These are phyloP conservation scores for Lasioglossum villosulum DNA, from an alignment of 2,888 invertebrate genomes.

Conservation along the genomic window DNA sequence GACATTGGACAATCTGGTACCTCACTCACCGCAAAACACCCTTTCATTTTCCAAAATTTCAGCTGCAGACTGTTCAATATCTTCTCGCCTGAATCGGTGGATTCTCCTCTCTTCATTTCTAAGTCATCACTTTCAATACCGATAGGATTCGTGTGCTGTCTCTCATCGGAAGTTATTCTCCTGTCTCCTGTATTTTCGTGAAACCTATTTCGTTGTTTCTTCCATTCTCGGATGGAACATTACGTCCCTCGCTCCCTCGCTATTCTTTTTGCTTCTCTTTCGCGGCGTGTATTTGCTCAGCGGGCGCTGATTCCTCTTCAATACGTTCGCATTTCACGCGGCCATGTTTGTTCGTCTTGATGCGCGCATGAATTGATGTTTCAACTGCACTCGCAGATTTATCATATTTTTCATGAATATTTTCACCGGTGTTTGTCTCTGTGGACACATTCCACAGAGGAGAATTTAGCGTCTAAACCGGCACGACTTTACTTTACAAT, in stretches of 20 bases:
- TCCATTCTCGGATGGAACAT: neutral
- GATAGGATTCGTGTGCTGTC: neutral
- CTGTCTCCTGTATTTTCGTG: conserved; percentile 9
- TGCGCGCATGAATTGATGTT: conserved; percentile 10
- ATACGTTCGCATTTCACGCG: conserved; percentile 20
- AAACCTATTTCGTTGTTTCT: neutral
- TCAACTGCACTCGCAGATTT: conserved; percentile 27
- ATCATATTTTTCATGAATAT: conserved; percentile 10
- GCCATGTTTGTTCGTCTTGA: conserved; percentile 8
- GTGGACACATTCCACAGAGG: neutral
- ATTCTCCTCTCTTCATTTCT: neutral
- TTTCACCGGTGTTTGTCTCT: neutral
- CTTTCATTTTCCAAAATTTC: neutral
- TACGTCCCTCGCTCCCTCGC: neutral
- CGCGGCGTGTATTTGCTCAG: neutral
- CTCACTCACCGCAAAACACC: neutral
- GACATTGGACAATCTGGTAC: too few species aligned
- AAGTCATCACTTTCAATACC: too few species aligned
- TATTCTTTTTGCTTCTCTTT: neutral
- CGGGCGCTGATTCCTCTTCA: conserved; percentile 19
- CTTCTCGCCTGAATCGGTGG: too few species aligned
- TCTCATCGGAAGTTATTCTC: neutral
- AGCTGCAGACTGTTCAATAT: neutral
- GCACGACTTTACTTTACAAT: neutral
- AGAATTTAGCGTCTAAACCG: neutral